A percentile compares a stretch with the other conserved stretches of the same genome.
Conservation (phyloP, 2,113 vertebrate genomes). For the Phocoena sinus region DNA sequence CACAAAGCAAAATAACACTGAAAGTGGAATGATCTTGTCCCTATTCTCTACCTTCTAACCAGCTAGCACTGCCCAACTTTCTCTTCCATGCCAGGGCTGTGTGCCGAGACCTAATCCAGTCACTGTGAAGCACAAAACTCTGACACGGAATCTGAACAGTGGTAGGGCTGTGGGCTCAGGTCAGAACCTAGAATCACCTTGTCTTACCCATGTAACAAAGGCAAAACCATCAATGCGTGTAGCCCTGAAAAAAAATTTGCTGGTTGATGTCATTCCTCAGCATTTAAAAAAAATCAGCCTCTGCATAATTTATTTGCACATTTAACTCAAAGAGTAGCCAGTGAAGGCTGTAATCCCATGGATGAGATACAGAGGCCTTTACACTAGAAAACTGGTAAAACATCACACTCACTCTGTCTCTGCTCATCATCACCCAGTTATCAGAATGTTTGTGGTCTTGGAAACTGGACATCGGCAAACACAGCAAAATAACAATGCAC, state of each 20-base stretch:
- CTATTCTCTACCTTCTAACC: neutral
- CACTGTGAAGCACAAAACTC: neutral
- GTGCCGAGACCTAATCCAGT: neutral
- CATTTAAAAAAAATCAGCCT: neutral
- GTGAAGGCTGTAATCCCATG: neutral
- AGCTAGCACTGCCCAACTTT: neutral
- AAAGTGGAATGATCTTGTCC: neutral
- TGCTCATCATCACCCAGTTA: conserved; percentile 50
- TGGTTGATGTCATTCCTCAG: neutral
- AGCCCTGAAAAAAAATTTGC: neutral
- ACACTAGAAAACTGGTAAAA: neutral
- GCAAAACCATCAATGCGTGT: neutral
- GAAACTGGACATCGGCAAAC: conserved; percentile 54
- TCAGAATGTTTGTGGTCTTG: conserved; percentile 58
- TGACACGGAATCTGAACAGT: neutral
- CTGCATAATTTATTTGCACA: neutral
- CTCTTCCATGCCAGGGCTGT: neutral
- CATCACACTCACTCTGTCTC: neutral
- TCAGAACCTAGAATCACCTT: neutral
- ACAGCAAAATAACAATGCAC: conserved; percentile 70
- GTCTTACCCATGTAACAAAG: neutral
- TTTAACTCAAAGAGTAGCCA: neutral
- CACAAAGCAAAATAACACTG: neutral
- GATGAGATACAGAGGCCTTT: neutral
- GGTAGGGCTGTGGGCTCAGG: neutral